Evolutionary conservation across 2,113 vertebrate genomes (phyloP).

Genomic region (Hemicordylus capensis): DNA sequence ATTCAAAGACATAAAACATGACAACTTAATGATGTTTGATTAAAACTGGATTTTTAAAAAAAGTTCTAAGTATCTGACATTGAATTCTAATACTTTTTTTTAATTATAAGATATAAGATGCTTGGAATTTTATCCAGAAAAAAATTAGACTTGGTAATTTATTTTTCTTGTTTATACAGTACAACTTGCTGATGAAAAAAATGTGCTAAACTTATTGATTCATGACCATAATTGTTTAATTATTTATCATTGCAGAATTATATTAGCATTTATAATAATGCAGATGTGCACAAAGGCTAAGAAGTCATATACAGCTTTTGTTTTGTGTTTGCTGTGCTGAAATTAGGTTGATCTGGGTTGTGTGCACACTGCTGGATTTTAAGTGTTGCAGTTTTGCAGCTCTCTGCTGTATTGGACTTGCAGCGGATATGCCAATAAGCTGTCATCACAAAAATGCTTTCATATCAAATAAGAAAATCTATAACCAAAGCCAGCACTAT

Average conservation of each 20-base stretch:
- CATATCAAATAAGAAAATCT: constrained; percentile 46
- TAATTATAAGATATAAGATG: constrained; percentile 95
- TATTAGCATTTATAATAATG: constrained; percentile 99
- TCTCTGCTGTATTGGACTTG: constrained; percentile 45
- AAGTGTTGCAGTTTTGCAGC: constrained; percentile 31
- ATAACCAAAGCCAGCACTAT: constrained; percentile 55
- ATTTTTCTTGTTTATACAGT: constrained; percentile 99
- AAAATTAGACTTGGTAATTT: constrained; percentile 99
- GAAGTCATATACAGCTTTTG: constrained; percentile 89
- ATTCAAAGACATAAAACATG: constrained; percentile 81
- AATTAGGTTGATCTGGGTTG: constrained; percentile 72
- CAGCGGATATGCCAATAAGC: constrained; percentile 27
- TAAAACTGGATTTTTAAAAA: constrained; percentile 72
- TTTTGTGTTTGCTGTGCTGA: constrained; percentile 79
- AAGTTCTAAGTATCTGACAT: constrained; percentile 77
- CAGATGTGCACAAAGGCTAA: constrained; percentile 89
- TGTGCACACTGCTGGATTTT: constrained; percentile 48
- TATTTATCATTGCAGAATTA: constrained; percentile 99
- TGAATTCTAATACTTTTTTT: constrained; percentile 85
- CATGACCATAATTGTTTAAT: constrained; percentile 99
- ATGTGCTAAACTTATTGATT: constrained; percentile 99
- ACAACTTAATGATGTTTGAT: constrained; percentile 79
- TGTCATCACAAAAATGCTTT: neutral
- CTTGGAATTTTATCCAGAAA: constrained; percentile 84
- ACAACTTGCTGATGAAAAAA: constrained; percentile 99